Base-by-base conservation (phyloP, 64 coral and sea anemone species). In the Cladopsammia gracilis region DNA sequence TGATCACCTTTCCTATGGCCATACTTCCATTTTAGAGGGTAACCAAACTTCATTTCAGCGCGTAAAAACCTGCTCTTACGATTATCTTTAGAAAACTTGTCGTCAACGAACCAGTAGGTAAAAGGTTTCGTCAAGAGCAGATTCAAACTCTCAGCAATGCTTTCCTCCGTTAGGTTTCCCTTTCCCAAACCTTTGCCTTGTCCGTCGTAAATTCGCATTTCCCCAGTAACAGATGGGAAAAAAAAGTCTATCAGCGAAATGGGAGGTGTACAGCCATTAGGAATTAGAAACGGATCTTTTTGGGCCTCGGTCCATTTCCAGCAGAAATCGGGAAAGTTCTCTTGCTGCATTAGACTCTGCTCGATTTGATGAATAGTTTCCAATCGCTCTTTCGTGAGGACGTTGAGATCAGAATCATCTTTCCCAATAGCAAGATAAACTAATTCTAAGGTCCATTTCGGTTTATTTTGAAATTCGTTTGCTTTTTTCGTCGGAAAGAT, bases 231-330 rank as follows among this genome's bases (percentile, higher is more conserved):
- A 74, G 94, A 90, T 3, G 98, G 98, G 43, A 89, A 99, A 53
- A 99, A 99, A 68, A 99, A 99, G 61, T 94, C 84, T 47, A 89
- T 88, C 5, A 99, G 71, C 59, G 98, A 99, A 53, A 96, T 88
- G 14, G 94, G 98, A 23, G 98, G 98, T 13, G 85, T 80, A 67
- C 98, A 99, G 6, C 66, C 58, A 70, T 96, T 80, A 44, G 69
- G 75, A 2, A n/a, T n/a, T n/a, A 99, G 68, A 59, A 96, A 34
- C 53, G 87, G 80, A 71, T 99, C 98, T 9, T 64, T 73, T 20
- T 67, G 60, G 6, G 88, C 87, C 2, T 57, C 22, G 1, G 58
- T 44, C 77, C 81, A 91, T 78, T 90, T 94, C 82, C 83, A 96
- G 64, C 98, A 99, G 61, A 89, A 96, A 15, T 99, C 92, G n/a